A percentile compares a stretch with the other conserved stretches of the same genome.
Evolutionary conservation across 2,113 vertebrate genomes (phyloP).

Genomic region (Pelvicachromis taeniatus): DNA sequence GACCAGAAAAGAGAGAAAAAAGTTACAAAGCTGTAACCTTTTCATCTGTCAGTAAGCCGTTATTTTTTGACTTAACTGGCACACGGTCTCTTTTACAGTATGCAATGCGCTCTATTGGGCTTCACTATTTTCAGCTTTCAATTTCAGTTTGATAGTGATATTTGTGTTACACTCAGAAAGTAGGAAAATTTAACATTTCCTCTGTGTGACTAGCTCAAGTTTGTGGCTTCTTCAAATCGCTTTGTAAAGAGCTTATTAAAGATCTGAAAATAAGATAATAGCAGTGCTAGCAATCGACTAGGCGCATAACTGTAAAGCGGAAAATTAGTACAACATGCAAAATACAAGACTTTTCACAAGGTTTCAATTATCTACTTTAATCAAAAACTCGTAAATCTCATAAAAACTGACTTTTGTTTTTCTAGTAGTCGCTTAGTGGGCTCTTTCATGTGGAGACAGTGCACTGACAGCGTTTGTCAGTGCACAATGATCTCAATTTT

Average conservation of each 20-base stretch:
- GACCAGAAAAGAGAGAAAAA: not conserved
- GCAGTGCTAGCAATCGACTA: not conserved
- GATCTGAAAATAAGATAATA: not conserved
- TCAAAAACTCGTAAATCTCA: not conserved
- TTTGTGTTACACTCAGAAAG: not conserved
- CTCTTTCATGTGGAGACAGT: not conserved
- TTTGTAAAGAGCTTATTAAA: not conserved
- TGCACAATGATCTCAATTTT: not conserved
- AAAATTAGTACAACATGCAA: conserved; percentile 6
- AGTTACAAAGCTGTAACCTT: not conserved
- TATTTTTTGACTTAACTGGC: not conserved
- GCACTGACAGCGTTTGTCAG: not conserved
- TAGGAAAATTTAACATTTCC: not conserved
- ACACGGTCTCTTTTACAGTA: not conserved
- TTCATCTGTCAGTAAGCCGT: not conserved
- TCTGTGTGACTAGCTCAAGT: not conserved
- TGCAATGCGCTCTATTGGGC: not conserved
- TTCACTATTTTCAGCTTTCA: not conserved
- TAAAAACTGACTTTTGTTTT: not conserved
- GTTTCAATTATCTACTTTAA: not conserved
- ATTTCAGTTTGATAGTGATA: not conserved
- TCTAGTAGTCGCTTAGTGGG: not conserved
- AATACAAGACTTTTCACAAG: not conserved
- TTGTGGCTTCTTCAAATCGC: not conserved
- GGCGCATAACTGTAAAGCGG: not conserved